These are phyloP conservation scores for Verasper variegatus DNA, from an alignment of 2,113 vertebrate species.

Conservation along the genomic window DNA sequence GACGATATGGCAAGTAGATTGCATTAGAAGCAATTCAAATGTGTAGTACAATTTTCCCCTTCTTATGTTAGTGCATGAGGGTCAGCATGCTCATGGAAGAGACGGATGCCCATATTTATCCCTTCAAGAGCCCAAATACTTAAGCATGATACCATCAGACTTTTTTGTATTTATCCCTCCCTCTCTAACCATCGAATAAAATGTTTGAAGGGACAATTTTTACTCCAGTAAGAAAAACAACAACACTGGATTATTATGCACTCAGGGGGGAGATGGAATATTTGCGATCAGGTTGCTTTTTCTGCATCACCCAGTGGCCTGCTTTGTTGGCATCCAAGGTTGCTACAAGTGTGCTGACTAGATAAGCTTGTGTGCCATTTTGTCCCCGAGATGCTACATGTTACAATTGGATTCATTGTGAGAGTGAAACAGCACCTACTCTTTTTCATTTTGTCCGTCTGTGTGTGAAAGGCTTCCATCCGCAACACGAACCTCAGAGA, in stretches of 20 bases:
- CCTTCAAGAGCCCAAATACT: slow-evolving; percentile 6
- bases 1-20: slow-evolving; percentile 13
- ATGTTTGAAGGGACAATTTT: slow-evolving; percentile 37
- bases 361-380: slow-evolving; percentile 60
- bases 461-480: slow-evolving; percentile 9
- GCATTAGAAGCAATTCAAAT: slow-evolving; percentile 16
- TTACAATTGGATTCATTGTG: slow-evolving; percentile 47
- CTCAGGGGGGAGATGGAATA: slow-evolving; percentile 37
- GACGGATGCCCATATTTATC: slow-evolving; percentile 5
- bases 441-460: slow-evolving; percentile 35
- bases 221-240: slow-evolving; percentile 41
- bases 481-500: slow-evolving; percentile 23
- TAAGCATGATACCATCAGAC: slow-evolving; percentile 19
- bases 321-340: slow-evolving; percentile 51
- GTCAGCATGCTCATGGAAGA: slow-evolving; percentile 1
- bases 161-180: not conserved
- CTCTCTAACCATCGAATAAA: slow-evolving; percentile 27
- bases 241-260: slow-evolving; percentile 43
- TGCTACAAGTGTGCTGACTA: slow-evolving; percentile 52
- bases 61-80: slow-evolving; percentile 1
- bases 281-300: slow-evolving; percentile 55
- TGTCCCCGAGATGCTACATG: slow-evolving; percentile 21
- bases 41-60: slow-evolving; percentile 5
- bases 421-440: slow-evolving; percentile 40
- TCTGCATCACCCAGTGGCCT: slow-evolving; percentile 36